A percentile compares a stretch with the other conserved stretches of the same genome.
phyloP scores from a whole-genome alignment of 1,140 invertebrate species.

The Apis cerana region DNA sequence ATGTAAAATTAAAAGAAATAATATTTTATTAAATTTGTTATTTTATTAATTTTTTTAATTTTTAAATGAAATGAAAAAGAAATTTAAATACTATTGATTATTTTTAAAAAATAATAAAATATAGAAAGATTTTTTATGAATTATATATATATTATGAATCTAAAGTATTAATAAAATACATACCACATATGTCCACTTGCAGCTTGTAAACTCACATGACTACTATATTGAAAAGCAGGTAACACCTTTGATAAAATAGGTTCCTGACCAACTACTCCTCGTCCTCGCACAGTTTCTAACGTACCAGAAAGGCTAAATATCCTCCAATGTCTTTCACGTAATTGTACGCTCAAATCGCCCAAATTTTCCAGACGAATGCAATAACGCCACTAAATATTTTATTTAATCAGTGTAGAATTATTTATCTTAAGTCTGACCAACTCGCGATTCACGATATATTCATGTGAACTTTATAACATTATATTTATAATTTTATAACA shows the following conservation, averaged over 20 bases:
- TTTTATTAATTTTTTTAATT: background rate
- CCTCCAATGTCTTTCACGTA: constrained; percentile 97
- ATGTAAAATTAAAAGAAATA: background rate
- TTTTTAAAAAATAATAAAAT: background rate
- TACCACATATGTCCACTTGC: constrained; percentile 99
- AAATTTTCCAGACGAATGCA: constrained; percentile 98
- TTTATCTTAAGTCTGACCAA: background rate
- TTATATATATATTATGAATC: no score
- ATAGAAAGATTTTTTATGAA: background rate
- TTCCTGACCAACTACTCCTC: constrained; percentile 97
- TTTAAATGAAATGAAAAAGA: background rate
- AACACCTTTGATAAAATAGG: constrained; percentile 92
- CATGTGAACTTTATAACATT: no score
- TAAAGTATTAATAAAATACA: constrained; percentile 51
- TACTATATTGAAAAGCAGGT: constrained; percentile 98
- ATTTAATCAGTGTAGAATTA: constrained; percentile 16
- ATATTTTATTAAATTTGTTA: background rate
- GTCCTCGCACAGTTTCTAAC: constrained; percentile 95
- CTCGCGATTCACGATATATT: background rate
- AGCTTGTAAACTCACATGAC: constrained; percentile 97
- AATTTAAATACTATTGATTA: background rate
- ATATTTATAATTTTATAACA: no score
- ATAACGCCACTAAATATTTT: constrained; percentile 91
- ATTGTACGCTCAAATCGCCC: constrained; percentile 92
- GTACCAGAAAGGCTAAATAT: constrained; percentile 98